Evolutionary conservation across 1,140 invertebrate genomes (phyloP), one percentile per base, ranked within the genome.

Genomic region (Leucophenga varia): DNA sequence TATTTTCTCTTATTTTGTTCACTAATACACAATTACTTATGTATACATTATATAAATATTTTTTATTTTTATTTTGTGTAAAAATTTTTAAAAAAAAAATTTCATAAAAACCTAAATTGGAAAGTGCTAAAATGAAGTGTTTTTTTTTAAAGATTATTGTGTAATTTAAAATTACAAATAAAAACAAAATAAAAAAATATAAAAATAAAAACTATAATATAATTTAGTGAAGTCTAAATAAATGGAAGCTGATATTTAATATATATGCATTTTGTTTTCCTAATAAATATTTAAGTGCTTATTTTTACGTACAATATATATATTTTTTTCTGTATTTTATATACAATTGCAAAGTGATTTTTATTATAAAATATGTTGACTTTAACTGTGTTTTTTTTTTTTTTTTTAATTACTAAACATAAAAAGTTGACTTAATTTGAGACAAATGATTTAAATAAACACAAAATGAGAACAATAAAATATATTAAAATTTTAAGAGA

Each of bases 391-490:
- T 40, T 37, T 46, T 55, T 64, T 3, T 38, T 46, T 34, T 40
- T 43, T 52, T 52, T 25, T 43, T 54, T 56, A 56, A 57, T 47
- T 57, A 46, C 52, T 56, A 57, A 55, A 56, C 53, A 46, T 67
- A 59, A 59, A n/a, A n/a, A n/a, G n/a, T n/a, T n/a, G n/a, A n/a
- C n/a, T 40, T 51, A 56, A 34, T 10, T 34, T 34, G 16, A 6
- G 12, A 34, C 7, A 34, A n/a, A 34, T 14, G 16, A 34, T n/a
- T 34, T 34, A 34, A 10, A 34, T n/a, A 10, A 56, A 50, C 38
- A 35, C 47, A 61, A 65, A 51, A 52, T 65, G 67, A 54, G 30
- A 48, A 43, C 63, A 67, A 61, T n/a, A 56, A 47, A 38, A 52
- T 52, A 40, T 38, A 55, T 35, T 47, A 38, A 56, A 64, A 60